Conservation (phyloP, 2,888 invertebrate genomes). For the Euphydryas editha region DNA sequence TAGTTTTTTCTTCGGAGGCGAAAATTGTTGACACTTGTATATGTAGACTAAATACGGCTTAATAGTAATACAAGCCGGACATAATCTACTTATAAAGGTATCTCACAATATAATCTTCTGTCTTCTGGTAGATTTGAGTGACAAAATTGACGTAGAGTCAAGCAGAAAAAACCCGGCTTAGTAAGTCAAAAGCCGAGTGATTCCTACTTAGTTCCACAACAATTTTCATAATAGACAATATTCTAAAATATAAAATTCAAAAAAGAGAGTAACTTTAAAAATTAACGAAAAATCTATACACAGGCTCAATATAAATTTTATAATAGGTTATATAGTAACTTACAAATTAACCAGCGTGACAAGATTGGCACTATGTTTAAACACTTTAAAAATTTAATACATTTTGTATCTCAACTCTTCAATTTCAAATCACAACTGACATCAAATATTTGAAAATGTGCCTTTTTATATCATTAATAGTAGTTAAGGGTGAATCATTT, state of each 20-base stretch:
- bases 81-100: constrained; percentile 48
- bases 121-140: neutral
- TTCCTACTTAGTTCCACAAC: constrained; percentile 45
- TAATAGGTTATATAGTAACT: too few relatives aligned
- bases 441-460: neutral
- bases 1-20: neutral
- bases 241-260: neutral
- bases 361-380: neutral
- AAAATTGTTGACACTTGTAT: constrained; percentile 23
- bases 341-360: neutral
- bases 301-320: too few relatives aligned
- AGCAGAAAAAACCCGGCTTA: constrained; percentile 37
- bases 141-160: constrained; percentile 23
- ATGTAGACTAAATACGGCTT: constrained; percentile 46
- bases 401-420: neutral
- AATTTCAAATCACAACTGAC: constrained; percentile 9
- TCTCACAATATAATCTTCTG: neutral
- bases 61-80: constrained; percentile 46
- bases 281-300: too few relatives aligned
- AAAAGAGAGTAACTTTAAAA: too few relatives aligned
- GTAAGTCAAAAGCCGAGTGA: constrained; percentile 32
- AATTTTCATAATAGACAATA: neutral
- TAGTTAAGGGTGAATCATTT: constrained; percentile 27
- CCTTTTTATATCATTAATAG: constrained; percentile 30
- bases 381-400: neutral